These are phyloP conservation scores for Helicoverpa armigera DNA, from an alignment of 1,140 invertebrate genomes.

Conservation along the genomic window DNA sequence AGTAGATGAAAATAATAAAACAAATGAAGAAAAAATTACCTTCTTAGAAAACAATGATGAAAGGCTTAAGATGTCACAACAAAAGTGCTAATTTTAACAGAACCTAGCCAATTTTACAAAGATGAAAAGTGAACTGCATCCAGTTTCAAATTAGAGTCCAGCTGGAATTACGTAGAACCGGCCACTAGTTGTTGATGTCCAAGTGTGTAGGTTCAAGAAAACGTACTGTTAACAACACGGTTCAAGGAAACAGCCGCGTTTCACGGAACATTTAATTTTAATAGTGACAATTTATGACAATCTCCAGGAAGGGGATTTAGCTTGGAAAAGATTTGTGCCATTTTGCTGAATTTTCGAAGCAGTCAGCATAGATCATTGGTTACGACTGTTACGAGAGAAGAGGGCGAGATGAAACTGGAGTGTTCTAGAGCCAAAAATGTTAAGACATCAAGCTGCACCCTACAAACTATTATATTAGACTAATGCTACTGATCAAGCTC, in stretches of 20 bases:
- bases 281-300: conserved; percentile 8
- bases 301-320: neutral
- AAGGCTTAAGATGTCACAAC: too few species aligned
- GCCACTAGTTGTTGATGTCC: neutral
- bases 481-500: too few species aligned
- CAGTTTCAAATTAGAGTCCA: neutral
- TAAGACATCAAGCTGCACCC: too few species aligned
- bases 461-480: too few species aligned
- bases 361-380: too few species aligned
- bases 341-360: neutral
- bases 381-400: too few species aligned
- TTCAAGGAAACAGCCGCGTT: conserved; percentile 8
- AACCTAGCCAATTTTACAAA: neutral
- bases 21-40: too few species aligned
- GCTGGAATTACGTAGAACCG: neutral
- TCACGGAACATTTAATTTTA: conserved; percentile 38
- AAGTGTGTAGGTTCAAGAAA: conserved; percentile 14
- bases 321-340: neutral
- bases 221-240: conserved; percentile 14
- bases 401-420: too few species aligned
- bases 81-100: too few species aligned
- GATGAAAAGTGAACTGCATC: neutral
- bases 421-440: too few species aligned
- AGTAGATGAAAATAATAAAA: too few species aligned
- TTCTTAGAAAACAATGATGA: too few species aligned